Conservation (phyloP, 2,113 vertebrate genomes). For the Calonectris borealis region DNA sequence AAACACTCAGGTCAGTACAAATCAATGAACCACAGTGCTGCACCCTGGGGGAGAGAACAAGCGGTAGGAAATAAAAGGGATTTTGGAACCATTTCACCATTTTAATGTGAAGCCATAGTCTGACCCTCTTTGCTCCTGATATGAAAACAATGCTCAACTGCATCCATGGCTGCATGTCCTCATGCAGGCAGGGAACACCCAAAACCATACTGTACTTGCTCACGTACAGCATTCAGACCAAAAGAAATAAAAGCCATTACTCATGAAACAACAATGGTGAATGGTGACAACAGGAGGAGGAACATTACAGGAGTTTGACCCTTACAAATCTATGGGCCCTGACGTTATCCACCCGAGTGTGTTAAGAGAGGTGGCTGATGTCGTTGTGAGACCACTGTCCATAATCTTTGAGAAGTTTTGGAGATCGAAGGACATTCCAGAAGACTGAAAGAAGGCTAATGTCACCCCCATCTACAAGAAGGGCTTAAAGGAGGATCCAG, state of each 20-base stretch:
- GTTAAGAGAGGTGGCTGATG: not conserved
- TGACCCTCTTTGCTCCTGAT: rapidly evolving
- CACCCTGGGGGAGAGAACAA: not conserved
- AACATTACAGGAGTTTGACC: not conserved
- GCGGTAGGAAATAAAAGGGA: not conserved
- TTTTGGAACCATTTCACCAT: not conserved
- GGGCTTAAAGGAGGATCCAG: not conserved
- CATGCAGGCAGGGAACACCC: not conserved
- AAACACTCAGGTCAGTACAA: not conserved
- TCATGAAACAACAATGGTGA: conserved; percentile 2
- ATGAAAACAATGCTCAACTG: not conserved
- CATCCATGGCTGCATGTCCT: not conserved
- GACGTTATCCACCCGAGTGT: not conserved
- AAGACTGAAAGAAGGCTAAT: not conserved
- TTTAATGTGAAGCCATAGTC: not conserved
- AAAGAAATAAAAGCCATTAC: not conserved
- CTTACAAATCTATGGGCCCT: not conserved
- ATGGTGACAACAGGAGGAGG: not conserved
- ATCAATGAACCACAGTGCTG: not conserved
- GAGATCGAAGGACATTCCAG: not conserved
- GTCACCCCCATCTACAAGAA: not conserved
- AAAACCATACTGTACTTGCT: not conserved
- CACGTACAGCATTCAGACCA: not conserved
- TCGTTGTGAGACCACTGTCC: not conserved
- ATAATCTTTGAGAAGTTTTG: not conserved